Evolutionary conservation across 2,113 vertebrate genomes (phyloP).

Genomic region (Gallinago paraguaiae): DNA sequence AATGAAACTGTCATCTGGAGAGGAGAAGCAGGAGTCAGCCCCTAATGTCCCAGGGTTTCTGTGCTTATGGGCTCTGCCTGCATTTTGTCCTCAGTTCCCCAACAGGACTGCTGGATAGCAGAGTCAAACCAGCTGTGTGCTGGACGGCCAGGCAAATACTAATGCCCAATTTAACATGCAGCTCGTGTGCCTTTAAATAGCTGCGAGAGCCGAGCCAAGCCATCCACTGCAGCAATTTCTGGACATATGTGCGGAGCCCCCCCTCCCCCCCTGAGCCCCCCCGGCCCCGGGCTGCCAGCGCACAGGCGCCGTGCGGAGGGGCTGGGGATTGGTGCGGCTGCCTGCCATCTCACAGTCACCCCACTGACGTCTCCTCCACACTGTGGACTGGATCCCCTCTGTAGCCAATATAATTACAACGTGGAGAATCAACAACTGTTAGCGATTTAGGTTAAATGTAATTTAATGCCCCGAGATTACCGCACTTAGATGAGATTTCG

Average conservation of each 20-base stretch:
- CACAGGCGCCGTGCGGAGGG: background rate
- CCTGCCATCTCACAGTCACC: slow-evolving; percentile 51
- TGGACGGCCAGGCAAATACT: background rate
- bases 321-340: background rate
- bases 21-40: background rate
- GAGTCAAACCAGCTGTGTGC: background rate
- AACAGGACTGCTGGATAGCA: background rate
- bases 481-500: slow-evolving; percentile 1
- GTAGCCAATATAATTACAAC: slow-evolving; percentile 34
- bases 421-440: slow-evolving; percentile 37
- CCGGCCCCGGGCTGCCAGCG: background rate
- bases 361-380: slow-evolving; percentile 33
- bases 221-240: slow-evolving; percentile 48
- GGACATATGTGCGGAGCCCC: slow-evolving; percentile 31
- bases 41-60: background rate
- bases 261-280: slow-evolving; percentile 35
- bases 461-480: background rate
- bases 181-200: slow-evolving; percentile 65
- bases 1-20: background rate
- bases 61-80: background rate
- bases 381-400: slow-evolving; percentile 16
- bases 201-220: background rate
- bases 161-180: slow-evolving; percentile 59
- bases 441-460: slow-evolving; percentile 32
- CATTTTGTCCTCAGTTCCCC: background rate